Base-by-base conservation (phyloP, 92 coral and sea anemone species). In the Blastomussa wellsi region DNA sequence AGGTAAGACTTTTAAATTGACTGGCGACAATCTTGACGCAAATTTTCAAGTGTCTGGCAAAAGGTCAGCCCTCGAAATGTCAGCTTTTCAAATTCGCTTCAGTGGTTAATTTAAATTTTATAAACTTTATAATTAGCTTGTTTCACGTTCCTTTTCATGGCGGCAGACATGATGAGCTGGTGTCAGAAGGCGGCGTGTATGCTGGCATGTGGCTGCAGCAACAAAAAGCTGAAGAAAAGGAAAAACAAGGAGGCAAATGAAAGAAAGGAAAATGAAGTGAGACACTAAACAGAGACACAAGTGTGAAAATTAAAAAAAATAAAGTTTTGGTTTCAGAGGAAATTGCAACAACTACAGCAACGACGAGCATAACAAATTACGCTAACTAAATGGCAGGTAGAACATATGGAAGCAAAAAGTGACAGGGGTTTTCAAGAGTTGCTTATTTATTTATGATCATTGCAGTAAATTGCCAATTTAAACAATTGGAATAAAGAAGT, bases 171-270 rank as follows among this genome's bases (percentile, higher is more conserved):
- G 95, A 92, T 2, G 94, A 90, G 85, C 79, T 94, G 24, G 81
- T 94, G 73, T 91, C 91, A 68, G 77, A 71, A n/a, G 92, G 86
- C 64, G 98, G 95, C 0, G 47, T 81, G 39, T 94, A 94, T 77
- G 91, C 98, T 1, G 88, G 81, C 86, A 94, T 94, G 95, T 94
- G 98, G 98, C 87, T 84, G 17, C 98, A 94, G 52, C 95, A 94
- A 74, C 86, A 88, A 47, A 89, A 83, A 37, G 82, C 92, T 55
- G 72, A 84, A 79, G 73, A 78, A 51, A 72, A 71, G 32, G 72
- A 87, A 68, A 60, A 72, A 57, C 39, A 55, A 47, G 79, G 64
- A 9, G 52, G 86, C 52, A 64, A 79, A 14, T 29, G 89, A 85
- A 8, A 8, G 11, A 44, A 10, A 13, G 36, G 89, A 89, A 35